These are phyloP conservation scores for Nemapogon koenigi DNA, from an alignment of 2,888 invertebrate genomes.

Conservation along the genomic window DNA sequence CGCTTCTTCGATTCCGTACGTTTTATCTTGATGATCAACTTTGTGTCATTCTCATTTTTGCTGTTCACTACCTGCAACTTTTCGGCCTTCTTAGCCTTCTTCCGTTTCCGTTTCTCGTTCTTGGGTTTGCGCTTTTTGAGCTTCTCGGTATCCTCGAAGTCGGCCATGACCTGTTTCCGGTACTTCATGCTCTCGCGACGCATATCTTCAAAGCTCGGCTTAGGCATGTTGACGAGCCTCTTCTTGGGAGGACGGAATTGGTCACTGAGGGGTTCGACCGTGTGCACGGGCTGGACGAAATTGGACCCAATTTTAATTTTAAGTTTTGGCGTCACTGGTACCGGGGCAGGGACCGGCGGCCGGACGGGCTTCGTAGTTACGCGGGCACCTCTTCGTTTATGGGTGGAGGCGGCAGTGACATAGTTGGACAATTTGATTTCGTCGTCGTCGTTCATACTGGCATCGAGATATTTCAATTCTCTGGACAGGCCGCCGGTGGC, in stretches of 20 bases:
- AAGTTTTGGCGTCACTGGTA: slow-evolving; percentile 69
- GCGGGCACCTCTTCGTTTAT: slow-evolving; percentile 39
- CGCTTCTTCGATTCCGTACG: slow-evolving; percentile 37
- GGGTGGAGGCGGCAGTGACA: slow-evolving; percentile 23
- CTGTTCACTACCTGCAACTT: slow-evolving; percentile 54
- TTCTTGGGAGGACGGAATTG: slow-evolving; percentile 83
- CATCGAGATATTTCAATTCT: slow-evolving; percentile 70
- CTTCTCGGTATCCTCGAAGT: slow-evolving; percentile 75
- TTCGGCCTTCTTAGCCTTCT: slow-evolving; percentile 63
- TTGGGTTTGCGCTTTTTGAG: slow-evolving; percentile 46
- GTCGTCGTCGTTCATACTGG: slow-evolving; percentile 61
- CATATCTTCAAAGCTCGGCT: slow-evolving; percentile 80
- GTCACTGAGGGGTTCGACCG: slow-evolving; percentile 51
- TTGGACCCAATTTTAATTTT: slow-evolving; percentile 78
- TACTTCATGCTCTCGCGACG: slow-evolving; percentile 88
- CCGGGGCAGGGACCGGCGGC: slow-evolving; percentile 25
- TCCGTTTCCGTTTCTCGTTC: slow-evolving; percentile 55
- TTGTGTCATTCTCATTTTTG: slow-evolving; percentile 70
- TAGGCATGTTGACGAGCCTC: slow-evolving; percentile 68
- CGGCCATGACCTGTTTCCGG: slow-evolving; percentile 83
- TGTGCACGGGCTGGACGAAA: slow-evolving; percentile 54
- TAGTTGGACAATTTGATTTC: slow-evolving; percentile 30
- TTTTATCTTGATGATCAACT: slow-evolving; percentile 78
- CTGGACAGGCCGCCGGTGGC: slow-evolving; percentile 55
- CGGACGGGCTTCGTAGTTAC: slow-evolving; percentile 30